Conservation (phyloP, 2,888 invertebrate genomes). For the Brachyptera putata region DNA sequence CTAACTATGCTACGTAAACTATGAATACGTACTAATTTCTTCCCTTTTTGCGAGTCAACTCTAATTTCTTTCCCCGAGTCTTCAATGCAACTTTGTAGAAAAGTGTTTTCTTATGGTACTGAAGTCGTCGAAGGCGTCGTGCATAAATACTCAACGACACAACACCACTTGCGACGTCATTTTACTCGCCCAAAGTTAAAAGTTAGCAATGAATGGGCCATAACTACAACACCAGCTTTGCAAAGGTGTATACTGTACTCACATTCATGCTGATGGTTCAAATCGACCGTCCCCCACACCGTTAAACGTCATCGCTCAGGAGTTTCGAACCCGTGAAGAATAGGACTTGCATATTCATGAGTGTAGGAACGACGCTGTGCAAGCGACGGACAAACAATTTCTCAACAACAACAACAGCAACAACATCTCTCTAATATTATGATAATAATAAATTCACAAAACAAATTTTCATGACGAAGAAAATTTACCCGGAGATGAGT, state of each 20-base stretch:
- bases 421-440: neutral
- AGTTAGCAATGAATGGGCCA: conserved; percentile 30
- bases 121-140: neutral
- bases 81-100: conserved; percentile 33
- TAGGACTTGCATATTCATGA: conserved; percentile 19
- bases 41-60: conserved; percentile 29
- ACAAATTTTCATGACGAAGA: neutral
- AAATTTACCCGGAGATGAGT: conserved; percentile 1
- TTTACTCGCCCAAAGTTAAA: conserved; percentile 27
- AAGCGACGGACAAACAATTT: conserved; percentile 11
- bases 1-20: conserved; percentile 26
- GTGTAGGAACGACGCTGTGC: conserved; percentile 7
- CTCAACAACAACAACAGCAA: neutral
- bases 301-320: conserved; percentile 17
- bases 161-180: too few species aligned
- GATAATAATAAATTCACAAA: neutral
- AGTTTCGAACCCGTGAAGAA: too few species aligned
- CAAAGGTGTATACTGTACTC: too few species aligned
- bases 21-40: conserved; percentile 33
- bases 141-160: too few species aligned
- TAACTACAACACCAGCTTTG: conserved; percentile 26
- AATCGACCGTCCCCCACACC: too few species aligned
- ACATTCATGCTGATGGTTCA: too few species aligned
- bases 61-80: conserved; percentile 31
- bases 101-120: conserved; percentile 17